Evolutionary conservation across 2,797 vertebrate genomes (phyloP).

Genomic region (Ctenosaura bakeri): DNA sequence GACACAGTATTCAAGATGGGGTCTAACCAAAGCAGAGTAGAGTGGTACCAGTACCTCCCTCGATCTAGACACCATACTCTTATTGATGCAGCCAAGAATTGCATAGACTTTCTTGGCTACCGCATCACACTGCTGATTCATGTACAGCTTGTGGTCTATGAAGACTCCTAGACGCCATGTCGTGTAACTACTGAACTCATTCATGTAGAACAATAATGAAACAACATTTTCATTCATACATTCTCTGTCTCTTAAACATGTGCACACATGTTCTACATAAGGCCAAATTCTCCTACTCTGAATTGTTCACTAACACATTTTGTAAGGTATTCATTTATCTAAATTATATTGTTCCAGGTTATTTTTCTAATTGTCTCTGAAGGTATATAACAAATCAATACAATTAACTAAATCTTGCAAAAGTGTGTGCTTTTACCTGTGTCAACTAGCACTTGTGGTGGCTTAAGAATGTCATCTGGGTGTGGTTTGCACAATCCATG

Average conservation of each 20-base stretch:
- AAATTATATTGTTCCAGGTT: background rate
- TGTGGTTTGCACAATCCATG: slow-evolving; percentile 82
- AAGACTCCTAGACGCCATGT: background rate
- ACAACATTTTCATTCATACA: background rate
- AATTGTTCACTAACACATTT: background rate
- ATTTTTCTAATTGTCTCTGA: background rate
- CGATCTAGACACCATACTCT: too few relatives aligned
- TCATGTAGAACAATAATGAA: background rate
- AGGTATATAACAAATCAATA: background rate
- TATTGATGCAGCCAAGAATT: too few relatives aligned
- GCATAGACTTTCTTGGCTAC: too few relatives aligned
- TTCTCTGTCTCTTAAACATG: background rate
- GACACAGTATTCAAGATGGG: too few relatives aligned
- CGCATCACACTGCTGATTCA: too few relatives aligned
- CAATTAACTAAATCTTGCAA: background rate
- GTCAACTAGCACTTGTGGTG: slow-evolving; percentile 9
- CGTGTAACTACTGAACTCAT: background rate
- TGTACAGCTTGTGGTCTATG: too few relatives aligned
- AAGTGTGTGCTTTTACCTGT: slow-evolving; percentile 59
- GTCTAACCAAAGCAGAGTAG: too few relatives aligned
- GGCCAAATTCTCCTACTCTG: background rate
- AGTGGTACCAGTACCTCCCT: too few relatives aligned
- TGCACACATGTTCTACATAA: background rate
- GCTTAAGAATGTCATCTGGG: slow-evolving; percentile 72
- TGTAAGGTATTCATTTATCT: background rate